Evolutionary conservation across 1,140 invertebrate genomes (phyloP), one percentile per base, ranked within the genome.

Genomic region (Drosophila auraria): DNA sequence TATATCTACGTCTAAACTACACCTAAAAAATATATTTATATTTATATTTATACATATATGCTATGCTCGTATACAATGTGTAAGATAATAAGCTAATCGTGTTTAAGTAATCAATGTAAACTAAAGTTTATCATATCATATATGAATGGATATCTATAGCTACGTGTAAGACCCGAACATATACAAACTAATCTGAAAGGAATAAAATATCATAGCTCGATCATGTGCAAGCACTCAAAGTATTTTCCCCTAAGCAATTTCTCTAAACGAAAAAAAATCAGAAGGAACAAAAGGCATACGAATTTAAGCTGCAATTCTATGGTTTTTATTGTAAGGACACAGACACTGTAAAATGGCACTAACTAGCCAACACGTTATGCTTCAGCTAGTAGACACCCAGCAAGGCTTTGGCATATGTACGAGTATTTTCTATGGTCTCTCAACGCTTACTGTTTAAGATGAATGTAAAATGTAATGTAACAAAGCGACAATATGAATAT

Each of bases 381-480:
- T 87, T 89, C 78, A 90, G 82, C 86, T 87, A 90, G 86, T 87
- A 73, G 68, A 53, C 57, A 61, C 63, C 73, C 78, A 75, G 69
- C 65, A 75, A 75, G 74, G 84, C 84, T 87, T 87, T 77, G 78
- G 77, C 77, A 65, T 44, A 77, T 44, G 81, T 89, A 57, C 54
- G 54, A 57, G 54, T 57, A 87, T 84, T 86, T 87, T 81, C 59
- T 75, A 87, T 84, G 65, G 74, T 81, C 84, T 83, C 84, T 78
- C 75, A 64, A 73, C 42, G 62, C 60, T 59, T 81, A 70, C 51
- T 23, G 60, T 68, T 61, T 86, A 89, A 81, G 78, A 72, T 81
- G 40, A 72, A 72, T 90, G 84, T 87, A 87, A 89, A 89, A 78
- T 87, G 83, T 87, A 87, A 87, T 87, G 83, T 87, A 89, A 87